Percentiles rank a stretch among this genome's conserved stretches.
Conservation (phyloP, 1,140 invertebrate species). For the Meteorus sp. region DNA sequence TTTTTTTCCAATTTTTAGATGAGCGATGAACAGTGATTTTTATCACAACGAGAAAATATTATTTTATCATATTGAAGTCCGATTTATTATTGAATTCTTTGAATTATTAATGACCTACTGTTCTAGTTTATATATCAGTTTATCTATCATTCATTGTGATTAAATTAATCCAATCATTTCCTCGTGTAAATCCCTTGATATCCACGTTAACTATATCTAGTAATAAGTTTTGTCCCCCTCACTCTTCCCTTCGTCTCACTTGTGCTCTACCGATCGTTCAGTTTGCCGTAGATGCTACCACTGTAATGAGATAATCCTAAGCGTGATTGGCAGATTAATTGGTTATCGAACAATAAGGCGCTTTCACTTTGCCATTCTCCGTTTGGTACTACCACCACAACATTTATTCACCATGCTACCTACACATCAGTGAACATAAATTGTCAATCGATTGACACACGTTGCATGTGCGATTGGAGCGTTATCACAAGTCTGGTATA, state of each 20-base stretch:
- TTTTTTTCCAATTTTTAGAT: too few species aligned
- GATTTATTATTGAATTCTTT: too few species aligned
- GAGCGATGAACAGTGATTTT: neutral
- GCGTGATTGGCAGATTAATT: conserved; percentile 32
- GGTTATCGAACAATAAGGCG: conserved; percentile 28
- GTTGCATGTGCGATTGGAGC: conserved; percentile 24
- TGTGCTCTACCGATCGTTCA: too few species aligned
- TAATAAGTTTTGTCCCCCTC: conserved; percentile 26
- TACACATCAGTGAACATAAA: too few species aligned
- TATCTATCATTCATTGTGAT: neutral
- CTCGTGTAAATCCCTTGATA: conserved; percentile 3
- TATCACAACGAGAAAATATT: too few species aligned
- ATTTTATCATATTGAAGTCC: too few species aligned
- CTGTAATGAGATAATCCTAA: conserved; percentile 31
- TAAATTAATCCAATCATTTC: conserved; percentile 7
- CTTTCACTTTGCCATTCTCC: too few species aligned
- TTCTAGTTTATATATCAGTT: neutral
- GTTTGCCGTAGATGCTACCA: neutral
- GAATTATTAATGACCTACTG: too few species aligned
- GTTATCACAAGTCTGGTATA: conserved; percentile 26
- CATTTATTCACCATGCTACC: neutral
- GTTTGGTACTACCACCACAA: too few species aligned
- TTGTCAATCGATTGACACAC: too few species aligned
- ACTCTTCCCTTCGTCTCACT: too few species aligned
- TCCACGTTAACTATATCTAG: conserved; percentile 24